Base-by-base conservation (phyloP, 2,797 vertebrate genomes). In the Cynodonichthys magdalenae region DNA sequence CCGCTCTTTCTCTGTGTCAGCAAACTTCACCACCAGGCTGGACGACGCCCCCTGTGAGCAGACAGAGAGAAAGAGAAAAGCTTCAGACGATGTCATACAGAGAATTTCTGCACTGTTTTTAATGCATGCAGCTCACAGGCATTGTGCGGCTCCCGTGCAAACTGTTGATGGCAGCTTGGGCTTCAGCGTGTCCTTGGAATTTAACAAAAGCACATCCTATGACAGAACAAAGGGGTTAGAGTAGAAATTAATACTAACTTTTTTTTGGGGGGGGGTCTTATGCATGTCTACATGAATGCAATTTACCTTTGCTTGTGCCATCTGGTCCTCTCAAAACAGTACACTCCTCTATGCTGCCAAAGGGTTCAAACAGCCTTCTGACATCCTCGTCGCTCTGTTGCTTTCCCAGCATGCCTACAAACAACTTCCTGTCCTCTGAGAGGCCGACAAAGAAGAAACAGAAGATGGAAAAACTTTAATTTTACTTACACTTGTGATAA, bases 21-120 rank as follows among this genome's bases (percentile, higher is more conserved):
- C 96, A 15, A 98, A 98, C 89, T 97, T 98, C 78, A 98, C 96
- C 91, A 98, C 96, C 85, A 98, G 93, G 86, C 96, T 97, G 86
- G 96, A 98, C 0, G 96, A 97, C 9, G 96, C 96, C 0, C 96
- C 96, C 96, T 98, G 80, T 19, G 24, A 29, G 63, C 6, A 41
- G 45, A 39, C 10, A 66, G 39, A 68, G 52, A 67, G 24, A 51
- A 11, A 31, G 49, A 47, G 24, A 4, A n/a, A n/a, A n/a, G 24
- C 24, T 24, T 24, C 24, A 24, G 24, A 24, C 24, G 2, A 3
- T 24, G 71, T 71, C 20, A 34, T 34, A 10, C 8, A 5, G 7
- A 10, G 7, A 34, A 7, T 34, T 34, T 34, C 31, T 34, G 31
- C 9, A 7, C 31, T 34, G 9, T 10, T 34, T 34, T 34, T 7